Conservation (phyloP, 1,140 invertebrate genomes). For the Melanaphis sacchari region DNA sequence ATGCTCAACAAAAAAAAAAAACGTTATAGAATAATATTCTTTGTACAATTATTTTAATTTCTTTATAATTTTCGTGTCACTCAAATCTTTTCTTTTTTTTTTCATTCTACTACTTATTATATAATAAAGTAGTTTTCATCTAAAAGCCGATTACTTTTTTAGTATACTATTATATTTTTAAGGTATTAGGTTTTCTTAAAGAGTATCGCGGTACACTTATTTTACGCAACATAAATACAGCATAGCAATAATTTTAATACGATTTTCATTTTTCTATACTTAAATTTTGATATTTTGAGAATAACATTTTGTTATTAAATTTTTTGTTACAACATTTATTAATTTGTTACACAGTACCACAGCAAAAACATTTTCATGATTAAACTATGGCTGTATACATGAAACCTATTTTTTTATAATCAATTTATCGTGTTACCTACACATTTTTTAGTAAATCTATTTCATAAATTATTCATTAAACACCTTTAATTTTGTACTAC, state of each 20-base stretch:
- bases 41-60: neutral
- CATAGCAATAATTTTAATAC: neutral
- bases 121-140: neutral
- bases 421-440: neutral
- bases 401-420: too few species aligned
- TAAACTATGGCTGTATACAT: too few species aligned
- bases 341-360: neutral
- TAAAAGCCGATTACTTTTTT: conserved; percentile 22
- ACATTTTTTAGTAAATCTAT: neutral
- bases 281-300: neutral
- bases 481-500: neutral
- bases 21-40: neutral
- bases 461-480: neutral
- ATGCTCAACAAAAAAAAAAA: neutral
- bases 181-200: neutral
- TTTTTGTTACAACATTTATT: too few species aligned
- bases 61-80: neutral
- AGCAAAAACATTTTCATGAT: too few species aligned
- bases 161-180: conserved; percentile 1
- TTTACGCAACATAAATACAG: neutral
- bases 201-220: neutral
- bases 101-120: neutral
- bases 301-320: neutral
- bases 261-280: neutral
- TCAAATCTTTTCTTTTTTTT: neutral